These are phyloP conservation scores for Gymnodraco acuticeps DNA, from an alignment of 2,797 vertebrate genomes.

Conservation along the genomic window DNA sequence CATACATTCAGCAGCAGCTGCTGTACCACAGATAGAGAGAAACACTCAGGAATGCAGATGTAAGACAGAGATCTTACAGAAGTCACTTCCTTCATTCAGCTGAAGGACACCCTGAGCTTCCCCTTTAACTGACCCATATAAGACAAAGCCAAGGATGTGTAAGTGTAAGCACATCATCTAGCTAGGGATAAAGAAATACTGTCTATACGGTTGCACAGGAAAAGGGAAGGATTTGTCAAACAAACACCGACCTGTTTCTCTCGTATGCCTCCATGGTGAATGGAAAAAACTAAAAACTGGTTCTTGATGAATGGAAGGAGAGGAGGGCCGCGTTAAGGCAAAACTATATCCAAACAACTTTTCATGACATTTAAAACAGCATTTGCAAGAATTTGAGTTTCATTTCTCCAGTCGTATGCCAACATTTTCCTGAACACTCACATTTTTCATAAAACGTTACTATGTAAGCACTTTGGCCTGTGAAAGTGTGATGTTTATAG, in stretches of 20 bases:
- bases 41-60: slow-evolving; percentile 44
- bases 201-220: slow-evolving; percentile 39
- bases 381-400: too few relatives aligned
- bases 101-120: slow-evolving; percentile 69
- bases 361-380: too few relatives aligned
- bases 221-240: slow-evolving; percentile 11
- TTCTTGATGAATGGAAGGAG: too few relatives aligned
- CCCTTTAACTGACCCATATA: neutral
- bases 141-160: slow-evolving; percentile 20
- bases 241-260: neutral
- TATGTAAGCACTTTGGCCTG: too few relatives aligned
- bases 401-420: too few relatives aligned
- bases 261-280: too few relatives aligned
- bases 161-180: neutral
- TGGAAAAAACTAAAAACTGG: too few relatives aligned
- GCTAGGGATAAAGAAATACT: slow-evolving; percentile 24
- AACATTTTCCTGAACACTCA: too few relatives aligned
- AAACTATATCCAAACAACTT: too few relatives aligned
- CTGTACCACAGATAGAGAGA: slow-evolving; percentile 54
- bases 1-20: slow-evolving; percentile 44
- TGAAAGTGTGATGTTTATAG: too few relatives aligned
- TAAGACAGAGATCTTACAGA: slow-evolving; percentile 36
- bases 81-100: slow-evolving; percentile 26
- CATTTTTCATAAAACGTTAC: too few relatives aligned
- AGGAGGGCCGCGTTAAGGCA: too few relatives aligned